phyloP scores from a whole-genome alignment of 2,888 invertebrate species.

The Dasysyrphus tricinctus region DNA sequence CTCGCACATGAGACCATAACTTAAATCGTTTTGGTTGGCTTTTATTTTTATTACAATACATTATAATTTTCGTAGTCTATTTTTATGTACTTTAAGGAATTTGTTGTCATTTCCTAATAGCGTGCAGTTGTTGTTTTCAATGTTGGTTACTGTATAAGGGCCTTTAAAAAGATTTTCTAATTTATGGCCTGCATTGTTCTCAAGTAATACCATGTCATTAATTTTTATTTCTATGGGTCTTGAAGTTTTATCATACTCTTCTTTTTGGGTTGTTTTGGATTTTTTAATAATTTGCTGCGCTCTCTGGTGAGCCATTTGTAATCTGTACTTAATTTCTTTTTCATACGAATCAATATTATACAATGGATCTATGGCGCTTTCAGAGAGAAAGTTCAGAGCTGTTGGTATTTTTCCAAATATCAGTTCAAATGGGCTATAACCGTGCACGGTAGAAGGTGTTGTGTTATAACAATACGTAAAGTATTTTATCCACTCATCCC shows the following conservation, averaged over 20 bases:
- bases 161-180: constrained; percentile 1
- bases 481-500: constrained; percentile 39
- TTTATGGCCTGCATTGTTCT: not conserved
- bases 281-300: not conserved
- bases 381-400: constrained; percentile 4
- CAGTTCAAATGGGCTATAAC: constrained; percentile 27
- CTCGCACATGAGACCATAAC: no score
- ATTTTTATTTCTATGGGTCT: not conserved
- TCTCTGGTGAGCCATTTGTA: constrained; percentile 1
- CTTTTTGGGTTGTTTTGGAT: not conserved
- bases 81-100: not conserved
- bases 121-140: not conserved
- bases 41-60: no score
- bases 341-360: constrained; percentile 10
- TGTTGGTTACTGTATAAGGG: not conserved
- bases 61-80: constrained; percentile 1
- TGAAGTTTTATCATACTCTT: not conserved
- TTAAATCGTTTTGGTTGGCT: no score
- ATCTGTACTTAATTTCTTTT: constrained; percentile 15
- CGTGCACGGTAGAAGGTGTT: constrained; percentile 14
- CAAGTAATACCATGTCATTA: not conserved
- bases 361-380: not conserved
- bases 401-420: constrained; percentile 22
- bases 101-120: not conserved
- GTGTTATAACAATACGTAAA: constrained; percentile 39